Base-by-base conservation (phyloP, 1,140 invertebrate species). In the Euborellia annulipes region DNA sequence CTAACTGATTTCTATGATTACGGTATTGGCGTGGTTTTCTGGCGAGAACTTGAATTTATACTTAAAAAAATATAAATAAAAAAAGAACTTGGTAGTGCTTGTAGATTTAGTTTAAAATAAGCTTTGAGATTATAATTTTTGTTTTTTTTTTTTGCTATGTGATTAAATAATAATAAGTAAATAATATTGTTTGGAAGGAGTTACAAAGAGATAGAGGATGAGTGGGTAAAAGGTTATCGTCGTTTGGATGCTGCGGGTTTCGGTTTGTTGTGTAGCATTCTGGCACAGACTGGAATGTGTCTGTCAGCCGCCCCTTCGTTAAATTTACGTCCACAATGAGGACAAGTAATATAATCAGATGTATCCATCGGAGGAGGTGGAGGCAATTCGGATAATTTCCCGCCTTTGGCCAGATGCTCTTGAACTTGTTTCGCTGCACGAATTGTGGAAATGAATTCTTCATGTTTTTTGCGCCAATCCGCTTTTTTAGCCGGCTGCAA, bases 221-320 rank as follows among this genome's bases (percentile, higher is more conserved):
- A n/a, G n/a, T n/a, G n/a, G n/a, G n/a, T n/a, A n/a, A n/a, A n/a
- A n/a, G n/a, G n/a, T n/a, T n/a, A n/a, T n/a, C n/a, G n/a, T n/a
- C n/a, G n/a, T 43, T 18, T 43, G 14, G 13, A 34, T 19, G 30
- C 36, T 3, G n/a, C 17, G 8, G 62, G 61, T 52, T 72, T 73
- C n/a, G 76, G 72, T 59, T 88, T 89, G 61, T 88, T 91, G 59
- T 84, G 82, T 51, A 76, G 64, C 67, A 82, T 88, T 52, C 70
- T 75, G 54, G 78, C 76, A 67, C 93, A 97, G 63, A 87, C 86
- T 11, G 92, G 91, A 56, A 97, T 93, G 64, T 97, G 93, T 36
- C 92, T 64, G 49, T 89, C 84, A 1, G 91, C 93, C 0, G 86
- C 90, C 0, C 66, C 66, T 57, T 82, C 69, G 63, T 82, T 90